These are phyloP conservation scores for Perizoma affinitatum DNA, from an alignment of 2,888 invertebrate species.

Conservation along the genomic window DNA sequence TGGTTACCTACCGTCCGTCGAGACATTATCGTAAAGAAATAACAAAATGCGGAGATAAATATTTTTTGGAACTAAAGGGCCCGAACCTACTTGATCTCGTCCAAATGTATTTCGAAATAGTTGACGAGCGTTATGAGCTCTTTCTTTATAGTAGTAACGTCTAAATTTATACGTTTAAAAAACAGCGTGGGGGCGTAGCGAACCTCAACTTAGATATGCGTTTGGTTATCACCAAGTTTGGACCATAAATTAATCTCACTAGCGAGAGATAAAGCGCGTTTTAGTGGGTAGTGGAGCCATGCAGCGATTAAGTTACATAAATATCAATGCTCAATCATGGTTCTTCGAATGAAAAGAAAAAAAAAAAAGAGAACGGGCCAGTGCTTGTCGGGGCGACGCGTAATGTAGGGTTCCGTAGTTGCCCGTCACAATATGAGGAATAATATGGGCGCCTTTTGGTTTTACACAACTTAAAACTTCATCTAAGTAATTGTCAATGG, in stretches of 20 bases:
- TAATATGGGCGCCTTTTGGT: too few species aligned
- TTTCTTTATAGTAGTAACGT: conserved; percentile 23
- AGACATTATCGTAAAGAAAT: conserved; percentile 13
- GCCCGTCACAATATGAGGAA: too few species aligned
- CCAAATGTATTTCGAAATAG: conserved; percentile 18
- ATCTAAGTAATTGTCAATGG: too few species aligned
- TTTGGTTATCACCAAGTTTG: conserved; percentile 56
- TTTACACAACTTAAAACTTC: too few species aligned
- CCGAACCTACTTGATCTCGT: conserved; percentile 7
- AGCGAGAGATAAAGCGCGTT: conserved; percentile 57
- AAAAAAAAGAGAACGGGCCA: not conserved
- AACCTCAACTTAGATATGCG: conserved; percentile 54
- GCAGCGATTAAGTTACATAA: conserved; percentile 8
- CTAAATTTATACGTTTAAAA: conserved; percentile 13
- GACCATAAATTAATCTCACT: conserved; percentile 66
- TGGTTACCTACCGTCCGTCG: conserved; percentile 12
- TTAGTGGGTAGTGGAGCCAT: conserved; percentile 46
- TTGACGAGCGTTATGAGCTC: conserved; percentile 15
- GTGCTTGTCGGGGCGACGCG: too few species aligned
- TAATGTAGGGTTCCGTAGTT: too few species aligned
- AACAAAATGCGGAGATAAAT: conserved; percentile 6
- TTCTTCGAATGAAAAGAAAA: not conserved
- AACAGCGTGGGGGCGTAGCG: conserved; percentile 39
- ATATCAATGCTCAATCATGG: conserved; percentile 7
- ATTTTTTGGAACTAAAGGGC: conserved; percentile 8